Conservation (phyloP, 2,797 vertebrate species). For the Aphelocoma californica region DNA sequence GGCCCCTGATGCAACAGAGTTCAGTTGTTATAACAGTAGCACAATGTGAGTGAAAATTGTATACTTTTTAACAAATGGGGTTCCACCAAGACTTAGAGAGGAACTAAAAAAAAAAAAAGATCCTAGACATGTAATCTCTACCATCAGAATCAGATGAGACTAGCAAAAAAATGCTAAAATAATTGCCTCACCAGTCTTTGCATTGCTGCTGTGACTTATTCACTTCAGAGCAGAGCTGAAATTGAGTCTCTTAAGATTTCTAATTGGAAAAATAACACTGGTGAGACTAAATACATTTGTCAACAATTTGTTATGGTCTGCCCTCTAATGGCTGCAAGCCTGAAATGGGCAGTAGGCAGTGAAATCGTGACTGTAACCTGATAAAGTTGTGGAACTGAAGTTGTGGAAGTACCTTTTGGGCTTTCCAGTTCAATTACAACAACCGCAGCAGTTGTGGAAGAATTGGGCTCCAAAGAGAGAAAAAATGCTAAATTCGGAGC, state of each 20-base stretch:
- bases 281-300: background rate
- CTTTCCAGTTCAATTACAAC: background rate
- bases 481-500: background rate
- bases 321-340: conserved; percentile 25
- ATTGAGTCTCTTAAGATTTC: background rate
- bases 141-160: background rate
- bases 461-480: background rate
- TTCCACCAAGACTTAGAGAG: background rate
- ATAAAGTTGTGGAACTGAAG: background rate
- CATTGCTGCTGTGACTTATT: background rate
- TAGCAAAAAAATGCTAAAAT: background rate
- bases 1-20: background rate
- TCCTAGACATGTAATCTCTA: background rate
- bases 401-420: background rate
- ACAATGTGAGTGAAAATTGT: background rate
- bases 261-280: background rate
- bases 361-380: background rate
- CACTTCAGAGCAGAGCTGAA: background rate
- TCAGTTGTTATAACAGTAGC: background rate
- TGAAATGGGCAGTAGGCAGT: background rate
- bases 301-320: conserved; percentile 14
- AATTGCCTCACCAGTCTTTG: background rate
- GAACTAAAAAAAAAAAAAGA: background rate
- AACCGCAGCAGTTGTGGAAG: background rate
- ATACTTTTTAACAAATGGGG: background rate